Evolutionary conservation across 1,140 invertebrate genomes (phyloP).

Genomic region (Halesus radiatus): DNA sequence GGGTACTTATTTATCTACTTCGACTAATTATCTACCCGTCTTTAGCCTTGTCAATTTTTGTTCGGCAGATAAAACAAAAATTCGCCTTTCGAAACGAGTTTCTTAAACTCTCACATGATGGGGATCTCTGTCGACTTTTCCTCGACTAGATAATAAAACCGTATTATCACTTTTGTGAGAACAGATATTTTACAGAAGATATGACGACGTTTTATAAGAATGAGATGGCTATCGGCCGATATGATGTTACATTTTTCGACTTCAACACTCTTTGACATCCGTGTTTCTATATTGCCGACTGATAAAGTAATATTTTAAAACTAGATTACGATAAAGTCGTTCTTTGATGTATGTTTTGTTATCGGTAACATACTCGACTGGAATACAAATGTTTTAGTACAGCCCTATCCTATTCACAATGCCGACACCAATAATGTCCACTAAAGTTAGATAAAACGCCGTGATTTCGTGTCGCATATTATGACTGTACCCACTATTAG

Average conservation of each 20-base stretch:
- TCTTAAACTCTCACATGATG: constrained; percentile 16
- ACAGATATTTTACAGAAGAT: constrained; percentile 11
- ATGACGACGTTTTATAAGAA: constrained; percentile 15
- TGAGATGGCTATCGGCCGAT: neutral
- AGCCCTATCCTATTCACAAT: constrained; percentile 8
- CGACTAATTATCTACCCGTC: no score
- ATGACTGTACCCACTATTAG: no score
- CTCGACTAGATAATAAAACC: neutral
- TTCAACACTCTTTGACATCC: constrained; percentile 23
- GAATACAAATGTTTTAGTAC: constrained; percentile 31
- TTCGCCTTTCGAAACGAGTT: neutral
- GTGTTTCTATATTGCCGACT: constrained; percentile 20
- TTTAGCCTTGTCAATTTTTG: neutral
- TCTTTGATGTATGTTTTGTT: constrained; percentile 34
- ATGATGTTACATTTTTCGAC: constrained; percentile 15
- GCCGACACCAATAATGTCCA: constrained; percentile 2
- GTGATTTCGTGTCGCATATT: no score
- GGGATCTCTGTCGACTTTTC: neutral
- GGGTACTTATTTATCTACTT: no score
- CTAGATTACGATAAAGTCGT: constrained; percentile 18
- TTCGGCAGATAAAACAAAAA: neutral
- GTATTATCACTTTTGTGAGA: constrained; percentile 19
- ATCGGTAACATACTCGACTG: constrained; percentile 25
- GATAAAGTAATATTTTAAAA: constrained; percentile 29
- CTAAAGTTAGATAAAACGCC: neutral